These are phyloP conservation scores for Sigmodon hispidus DNA, from an alignment of 2,113 vertebrate species.

Conservation along the genomic window DNA sequence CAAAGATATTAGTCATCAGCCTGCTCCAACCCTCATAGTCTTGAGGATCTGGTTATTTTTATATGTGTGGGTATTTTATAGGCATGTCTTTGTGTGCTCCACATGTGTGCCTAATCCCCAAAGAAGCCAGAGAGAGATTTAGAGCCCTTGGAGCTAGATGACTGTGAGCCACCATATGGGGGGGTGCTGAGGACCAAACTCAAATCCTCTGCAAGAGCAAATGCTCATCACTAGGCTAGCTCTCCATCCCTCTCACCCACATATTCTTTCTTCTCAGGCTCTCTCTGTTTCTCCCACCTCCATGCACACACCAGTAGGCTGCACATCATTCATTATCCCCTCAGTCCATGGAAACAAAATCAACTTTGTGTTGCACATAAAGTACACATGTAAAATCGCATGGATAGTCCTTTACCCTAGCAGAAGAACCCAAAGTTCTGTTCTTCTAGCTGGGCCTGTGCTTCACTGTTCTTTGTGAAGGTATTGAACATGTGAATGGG, in stretches of 20 bases:
- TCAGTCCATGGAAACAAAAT: conserved; percentile 52
- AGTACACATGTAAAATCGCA: conserved; percentile 59
- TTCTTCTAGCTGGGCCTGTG: background rate
- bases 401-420: conserved; percentile 36
- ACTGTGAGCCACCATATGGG: background rate
- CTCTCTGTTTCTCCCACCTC: background rate
- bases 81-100: background rate
- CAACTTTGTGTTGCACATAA: conserved; percentile 46
- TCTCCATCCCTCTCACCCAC: background rate
- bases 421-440: conserved; percentile 33
- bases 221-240: background rate
- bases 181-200: background rate
- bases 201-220: background rate
- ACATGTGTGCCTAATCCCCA: background rate
- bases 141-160: background rate
- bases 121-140: background rate
- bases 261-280: background rate
- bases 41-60: background rate
- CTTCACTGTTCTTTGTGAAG: conserved; percentile 44
- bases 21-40: background rate
- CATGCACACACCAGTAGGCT: background rate
- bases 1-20: background rate
- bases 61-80: background rate
- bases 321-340: background rate
- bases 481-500: conserved; percentile 55